Evolutionary conservation across 2,888 invertebrate genomes (phyloP).

Genomic region (Cancer borealis): DNA sequence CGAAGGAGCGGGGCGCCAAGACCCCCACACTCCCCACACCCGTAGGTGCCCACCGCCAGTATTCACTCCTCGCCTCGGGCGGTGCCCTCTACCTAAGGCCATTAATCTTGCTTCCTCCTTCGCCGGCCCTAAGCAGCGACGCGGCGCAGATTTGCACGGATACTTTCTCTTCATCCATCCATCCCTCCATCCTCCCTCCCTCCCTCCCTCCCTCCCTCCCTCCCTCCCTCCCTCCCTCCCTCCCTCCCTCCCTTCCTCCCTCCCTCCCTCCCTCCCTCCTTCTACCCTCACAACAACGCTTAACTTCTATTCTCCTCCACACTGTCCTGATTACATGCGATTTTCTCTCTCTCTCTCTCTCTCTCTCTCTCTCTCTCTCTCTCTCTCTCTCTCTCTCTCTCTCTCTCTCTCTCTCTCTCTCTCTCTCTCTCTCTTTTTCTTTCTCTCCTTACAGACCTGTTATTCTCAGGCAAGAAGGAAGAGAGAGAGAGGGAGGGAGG

Average conservation of each 20-base stretch:
- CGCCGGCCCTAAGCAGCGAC: not conserved
- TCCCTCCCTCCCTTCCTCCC: not conserved
- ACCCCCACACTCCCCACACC: not conserved
- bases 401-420: slow-evolving; percentile 35
- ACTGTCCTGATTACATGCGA: slow-evolving; percentile 37
- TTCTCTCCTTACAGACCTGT: not conserved
- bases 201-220: not conserved
- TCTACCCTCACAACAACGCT: not conserved
- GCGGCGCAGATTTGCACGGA: slow-evolving; percentile 50
- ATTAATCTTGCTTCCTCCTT: slow-evolving; percentile 59
- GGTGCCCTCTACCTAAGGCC: slow-evolving; percentile 12
- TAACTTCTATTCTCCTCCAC: not conserved
- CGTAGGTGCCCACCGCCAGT: not conserved
- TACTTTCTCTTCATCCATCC: not conserved
- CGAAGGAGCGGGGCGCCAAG: not conserved
- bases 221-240: not conserved
- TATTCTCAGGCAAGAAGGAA: not conserved
- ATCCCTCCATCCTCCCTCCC: not conserved
- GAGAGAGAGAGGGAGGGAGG: not conserved
- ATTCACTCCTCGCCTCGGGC: not conserved
- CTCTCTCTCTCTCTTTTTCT: slow-evolving; percentile 32
- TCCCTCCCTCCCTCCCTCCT: not conserved
- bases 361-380: slow-evolving; percentile 19
- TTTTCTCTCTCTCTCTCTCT: slow-evolving; percentile 11
- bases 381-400: slow-evolving; percentile 39